Evolutionary conservation across 2,888 invertebrate genomes (phyloP), one percentile per base, ranked within the genome.

Genomic region (Thecocarcelia acutangulata): DNA sequence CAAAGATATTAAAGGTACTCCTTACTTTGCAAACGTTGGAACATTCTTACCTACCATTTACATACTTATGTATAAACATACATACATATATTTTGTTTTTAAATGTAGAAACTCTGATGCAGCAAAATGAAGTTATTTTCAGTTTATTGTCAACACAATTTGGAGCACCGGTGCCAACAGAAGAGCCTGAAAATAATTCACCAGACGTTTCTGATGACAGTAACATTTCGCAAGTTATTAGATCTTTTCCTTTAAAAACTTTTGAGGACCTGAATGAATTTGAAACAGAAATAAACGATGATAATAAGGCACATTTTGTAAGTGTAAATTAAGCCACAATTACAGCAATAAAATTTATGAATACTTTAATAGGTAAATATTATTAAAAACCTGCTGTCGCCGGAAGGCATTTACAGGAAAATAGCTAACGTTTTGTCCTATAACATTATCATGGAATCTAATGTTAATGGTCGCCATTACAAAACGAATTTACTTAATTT

Each of bases 51-150:
- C n/a, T n/a, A n/a, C n/a, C n/a, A n/a, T n/a, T n/a, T n/a, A 17
- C n/a, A 15, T 15, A 46, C 17, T 1, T 42, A 46, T 6, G 0
- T 46, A 46, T 46, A 8, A 4, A 44, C 0, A 3, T 44, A 15
- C 3, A 9, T 15, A 17, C 5, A 5, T 33, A 33, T 6, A 33
- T 8, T 33, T 33, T 8, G 5, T 33, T 33, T 33, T 33, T 56
- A 0, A 8, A 21, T 70, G 1, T n/a, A 77, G 77, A 70, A 0
- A 58, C 63, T 4, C 17, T 77, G 42, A 17, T 58, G 42, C 70
- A 70, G 50, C 77, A 70, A 44, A 77, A 77, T 70, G 58, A 70
- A 9, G 9, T 64, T 19, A 77, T 77, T 40, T 64, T 77, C 40
- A 50, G 28, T 12, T 56, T 77, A 15, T 40, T 77, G 40, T 58